phyloP scores from a whole-genome alignment of 2,113 vertebrate species.

The Clinocottus analis region DNA sequence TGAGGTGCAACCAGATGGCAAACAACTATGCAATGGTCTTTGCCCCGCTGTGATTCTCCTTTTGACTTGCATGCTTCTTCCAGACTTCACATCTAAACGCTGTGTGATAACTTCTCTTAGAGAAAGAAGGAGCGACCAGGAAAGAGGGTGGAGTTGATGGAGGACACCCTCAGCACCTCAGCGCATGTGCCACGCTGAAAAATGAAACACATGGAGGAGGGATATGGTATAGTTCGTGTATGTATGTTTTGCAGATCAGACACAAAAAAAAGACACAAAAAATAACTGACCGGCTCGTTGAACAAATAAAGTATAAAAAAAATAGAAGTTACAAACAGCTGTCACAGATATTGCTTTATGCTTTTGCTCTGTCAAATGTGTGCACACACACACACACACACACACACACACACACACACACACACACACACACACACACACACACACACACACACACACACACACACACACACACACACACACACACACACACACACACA shows the following conservation, averaged over 20 bases:
- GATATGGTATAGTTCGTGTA: not conserved
- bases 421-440: not conserved
- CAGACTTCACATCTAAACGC: not conserved
- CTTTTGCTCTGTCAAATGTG: not conserved
- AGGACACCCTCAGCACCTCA: not conserved
- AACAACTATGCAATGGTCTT: not conserved
- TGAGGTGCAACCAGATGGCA: conserved; percentile 31
- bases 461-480: conserved; percentile 7
- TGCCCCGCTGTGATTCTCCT: not conserved
- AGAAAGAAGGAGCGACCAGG: not conserved
- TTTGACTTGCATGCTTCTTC: not conserved
- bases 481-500: not conserved
- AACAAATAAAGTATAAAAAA: not conserved
- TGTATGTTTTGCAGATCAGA: not conserved
- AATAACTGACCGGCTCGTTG: conserved; percentile 17
- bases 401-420: not conserved
- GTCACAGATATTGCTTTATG: conserved; percentile 16
- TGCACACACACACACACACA: not conserved
- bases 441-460: not conserved
- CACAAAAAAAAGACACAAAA: too few species aligned
- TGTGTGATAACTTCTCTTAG: conserved; percentile 7
- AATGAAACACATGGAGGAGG: not conserved
- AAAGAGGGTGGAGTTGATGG: not conserved
- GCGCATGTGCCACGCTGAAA: conserved; percentile 4
- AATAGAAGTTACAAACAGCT: not conserved